Conservation (phyloP, 2,888 invertebrate genomes). For the Hyposoter didymator region DNA sequence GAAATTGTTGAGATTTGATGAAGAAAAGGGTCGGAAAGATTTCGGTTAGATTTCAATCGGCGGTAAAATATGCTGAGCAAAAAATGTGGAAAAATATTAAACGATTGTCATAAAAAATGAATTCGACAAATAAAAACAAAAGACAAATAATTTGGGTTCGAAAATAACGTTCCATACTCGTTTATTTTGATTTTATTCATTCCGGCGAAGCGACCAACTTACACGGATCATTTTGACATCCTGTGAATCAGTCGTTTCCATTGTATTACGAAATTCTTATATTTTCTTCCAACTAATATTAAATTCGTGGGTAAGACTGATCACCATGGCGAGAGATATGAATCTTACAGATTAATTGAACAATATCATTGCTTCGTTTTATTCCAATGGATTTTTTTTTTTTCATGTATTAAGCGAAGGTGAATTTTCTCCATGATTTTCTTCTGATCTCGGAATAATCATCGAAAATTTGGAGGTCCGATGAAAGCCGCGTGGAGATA, state of each 20-base stretch:
- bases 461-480: background rate
- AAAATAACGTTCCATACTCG: conserved; percentile 10
- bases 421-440: background rate
- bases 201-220: conserved; percentile 34
- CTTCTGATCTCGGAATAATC: background rate
- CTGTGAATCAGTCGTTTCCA: conserved; percentile 25
- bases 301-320: conserved; percentile 31
- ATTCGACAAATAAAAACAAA: background rate
- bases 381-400: too few relatives aligned
- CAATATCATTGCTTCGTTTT: conserved; percentile 10
- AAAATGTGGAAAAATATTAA: background rate
- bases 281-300: background rate
- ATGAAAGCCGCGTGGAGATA: background rate
- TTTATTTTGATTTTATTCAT: conserved; percentile 58
- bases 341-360: background rate
- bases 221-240: conserved; percentile 42
- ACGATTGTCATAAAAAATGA: background rate
- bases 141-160: background rate
- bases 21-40: too few relatives aligned
- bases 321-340: background rate
- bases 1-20: too few relatives aligned
- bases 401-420: background rate
- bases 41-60: too few relatives aligned
- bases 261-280: conserved; percentile 24
- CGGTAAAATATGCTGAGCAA: too few relatives aligned